Evolutionary conservation across 2,113 vertebrate species (phyloP).

Genomic region (Cathartes aura): DNA sequence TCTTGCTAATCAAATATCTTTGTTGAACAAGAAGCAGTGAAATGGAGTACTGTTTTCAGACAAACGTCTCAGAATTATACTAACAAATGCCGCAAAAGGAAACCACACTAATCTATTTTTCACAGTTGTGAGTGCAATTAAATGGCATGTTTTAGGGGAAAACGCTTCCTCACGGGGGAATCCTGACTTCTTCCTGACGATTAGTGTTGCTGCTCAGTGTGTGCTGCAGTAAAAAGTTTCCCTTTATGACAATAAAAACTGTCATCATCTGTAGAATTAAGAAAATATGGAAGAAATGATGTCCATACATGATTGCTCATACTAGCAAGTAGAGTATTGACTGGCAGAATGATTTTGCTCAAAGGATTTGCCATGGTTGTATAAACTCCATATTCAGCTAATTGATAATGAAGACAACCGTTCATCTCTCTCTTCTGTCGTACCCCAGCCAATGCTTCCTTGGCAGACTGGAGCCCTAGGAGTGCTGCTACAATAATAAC

Average conservation of each 20-base stretch:
- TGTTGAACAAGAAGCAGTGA: conserved; percentile 34
- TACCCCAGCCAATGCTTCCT: background rate
- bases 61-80: conserved; percentile 20
- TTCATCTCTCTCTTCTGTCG: background rate
- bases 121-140: conserved; percentile 29
- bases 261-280: background rate
- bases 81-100: conserved; percentile 12
- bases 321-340: background rate
- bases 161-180: background rate
- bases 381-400: background rate
- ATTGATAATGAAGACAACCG: conserved; percentile 16
- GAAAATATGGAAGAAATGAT: background rate
- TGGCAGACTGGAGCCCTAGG: background rate
- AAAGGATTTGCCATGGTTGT: background rate
- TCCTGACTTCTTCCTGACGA: background rate
- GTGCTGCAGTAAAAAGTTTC: background rate
- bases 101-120: conserved; percentile 42
- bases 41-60: conserved; percentile 44
- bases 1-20: conserved; percentile 43
- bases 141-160: background rate
- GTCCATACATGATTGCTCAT: background rate
- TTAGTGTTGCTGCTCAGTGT: background rate
- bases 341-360: conserved; percentile 4
- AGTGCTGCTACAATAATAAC: conserved; percentile 2
- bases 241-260: conserved; percentile 40